A percentile compares a stretch with the other conserved stretches of the same genome.
Conservation (phyloP, 30 jellyfish, hydroid and myxozoan genomes). For the Hydractinia symbiolongicarpus region DNA sequence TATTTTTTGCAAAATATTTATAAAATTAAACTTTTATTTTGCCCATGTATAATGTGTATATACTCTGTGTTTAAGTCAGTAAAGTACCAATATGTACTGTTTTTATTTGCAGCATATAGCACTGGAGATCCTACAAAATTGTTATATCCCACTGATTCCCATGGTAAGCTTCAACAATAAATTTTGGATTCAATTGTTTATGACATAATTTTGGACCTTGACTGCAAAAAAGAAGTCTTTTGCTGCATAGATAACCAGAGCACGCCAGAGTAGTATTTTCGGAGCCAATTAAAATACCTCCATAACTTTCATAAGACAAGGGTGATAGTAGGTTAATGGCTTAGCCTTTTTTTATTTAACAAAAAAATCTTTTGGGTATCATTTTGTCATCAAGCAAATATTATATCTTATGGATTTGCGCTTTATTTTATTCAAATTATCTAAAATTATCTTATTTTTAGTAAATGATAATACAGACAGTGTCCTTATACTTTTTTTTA, state of each 20-base stretch:
- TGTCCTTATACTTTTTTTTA: too few species aligned
- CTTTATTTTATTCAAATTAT: too few species aligned
- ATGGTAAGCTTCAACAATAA: constrained; percentile 42
- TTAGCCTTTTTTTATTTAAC: too few species aligned
- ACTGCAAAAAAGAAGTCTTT: too few species aligned
- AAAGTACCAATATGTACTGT: background rate
- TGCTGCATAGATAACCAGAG: background rate
- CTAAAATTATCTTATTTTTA: too few species aligned
- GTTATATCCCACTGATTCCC: constrained; percentile 79
- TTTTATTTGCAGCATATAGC: constrained; percentile 36
- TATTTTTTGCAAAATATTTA: background rate
- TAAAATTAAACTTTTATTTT: background rate
- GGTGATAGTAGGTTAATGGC: too few species aligned
- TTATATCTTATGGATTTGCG: too few species aligned
- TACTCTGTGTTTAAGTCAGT: background rate
- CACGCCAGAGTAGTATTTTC: background rate
- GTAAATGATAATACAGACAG: too few species aligned
- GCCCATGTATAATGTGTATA: background rate
- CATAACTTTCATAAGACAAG: too few species aligned
- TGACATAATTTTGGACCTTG: constrained; percentile 7
- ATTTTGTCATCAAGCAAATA: too few species aligned
- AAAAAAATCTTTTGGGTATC: too few species aligned
- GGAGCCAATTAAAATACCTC: too few species aligned
- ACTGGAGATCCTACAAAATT: constrained; percentile 90
- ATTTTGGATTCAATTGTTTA: background rate